Base-by-base conservation (phyloP, 2,888 invertebrate genomes). In the Caenorhabditis sp. region DNA sequence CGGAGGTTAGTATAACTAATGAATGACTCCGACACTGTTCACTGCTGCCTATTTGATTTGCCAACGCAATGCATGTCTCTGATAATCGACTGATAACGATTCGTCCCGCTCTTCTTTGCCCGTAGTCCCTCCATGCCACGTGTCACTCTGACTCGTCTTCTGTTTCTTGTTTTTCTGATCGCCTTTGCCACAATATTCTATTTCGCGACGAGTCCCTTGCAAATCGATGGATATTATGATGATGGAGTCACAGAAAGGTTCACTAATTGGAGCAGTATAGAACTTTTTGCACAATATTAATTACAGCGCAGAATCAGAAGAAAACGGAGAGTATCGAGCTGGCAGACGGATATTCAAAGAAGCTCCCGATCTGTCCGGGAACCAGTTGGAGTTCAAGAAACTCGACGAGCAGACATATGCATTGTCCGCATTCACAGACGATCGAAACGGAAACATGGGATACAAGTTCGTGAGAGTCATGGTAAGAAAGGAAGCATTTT, bases 361-460 rank as follows among this genome's bases (percentile, higher is more conserved):
- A 6, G 44, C 40, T 18, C 65, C 65, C 2, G 60, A 78, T 13
- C 37, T 51, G n/a, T 37, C 51, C 26, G 40, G 50, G n/a, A 71
- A 71, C 26, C 67, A 58, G 1, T 22, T 61, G 28, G 61, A 76
- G 32, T 81, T 81, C 28, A 22, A 51, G 44, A 60, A 67, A 37
- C 15, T 81, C 1, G 70, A 69, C 22, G 28, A 55, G 0, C 24
- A 81, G 24, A 61, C 22, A 5, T 81, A 70, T 50, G 76, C 70
- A 1, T 26, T 76, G 5, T 70, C 70, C 8, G 70, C 76, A 0
- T 81, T 58, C 58, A 64, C 65, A 9, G 81, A 81, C 32, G 76
- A 81, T 4, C 8, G 81, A 15, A 67, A 81, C 60, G 85, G 85
- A 3, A 85, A 85, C 50, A 85, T 83, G 85, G 85, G 85, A 1